These are phyloP conservation scores for Ascidia mentula DNA, from an alignment of 23 tunicate species.

Conservation along the genomic window DNA sequence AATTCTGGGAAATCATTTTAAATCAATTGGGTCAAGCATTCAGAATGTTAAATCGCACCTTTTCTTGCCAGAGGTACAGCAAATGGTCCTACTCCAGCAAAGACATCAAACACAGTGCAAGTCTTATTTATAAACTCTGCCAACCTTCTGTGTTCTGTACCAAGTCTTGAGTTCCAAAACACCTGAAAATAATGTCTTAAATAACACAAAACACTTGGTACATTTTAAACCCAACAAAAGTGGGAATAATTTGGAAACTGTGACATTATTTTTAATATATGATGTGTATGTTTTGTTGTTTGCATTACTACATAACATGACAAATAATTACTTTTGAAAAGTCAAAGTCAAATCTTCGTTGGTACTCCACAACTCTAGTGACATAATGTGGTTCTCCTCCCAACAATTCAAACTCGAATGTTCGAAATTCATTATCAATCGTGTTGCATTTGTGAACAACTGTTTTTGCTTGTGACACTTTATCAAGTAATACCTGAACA, in stretches of 20 bases:
- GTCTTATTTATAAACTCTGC: constrained; percentile 5
- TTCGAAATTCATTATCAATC: constrained; percentile 52
- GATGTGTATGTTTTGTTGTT: no score
- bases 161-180: constrained; percentile 74
- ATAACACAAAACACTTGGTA: neutral
- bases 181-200: constrained; percentile 34
- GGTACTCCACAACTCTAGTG: constrained; percentile 57
- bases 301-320: neutral
- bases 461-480: constrained; percentile 30
- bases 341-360: constrained; percentile 51
- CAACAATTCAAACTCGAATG: constrained; percentile 62
- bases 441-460: constrained; percentile 52
- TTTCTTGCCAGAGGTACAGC: constrained; percentile 82
- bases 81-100: constrained; percentile 90
- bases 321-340: constrained; percentile 68
- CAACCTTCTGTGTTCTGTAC: constrained; percentile 57
- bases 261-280: neutral
- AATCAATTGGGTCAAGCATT: neutral
- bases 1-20: neutral
- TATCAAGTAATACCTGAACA: constrained; percentile 70
- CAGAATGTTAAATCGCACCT: constrained; percentile 32
- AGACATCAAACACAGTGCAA: constrained; percentile 68
- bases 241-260: neutral
- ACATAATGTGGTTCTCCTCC: constrained; percentile 74
- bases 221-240: neutral